Conservation (phyloP, 2,888 invertebrate genomes). For the Lissonota sp. region DNA sequence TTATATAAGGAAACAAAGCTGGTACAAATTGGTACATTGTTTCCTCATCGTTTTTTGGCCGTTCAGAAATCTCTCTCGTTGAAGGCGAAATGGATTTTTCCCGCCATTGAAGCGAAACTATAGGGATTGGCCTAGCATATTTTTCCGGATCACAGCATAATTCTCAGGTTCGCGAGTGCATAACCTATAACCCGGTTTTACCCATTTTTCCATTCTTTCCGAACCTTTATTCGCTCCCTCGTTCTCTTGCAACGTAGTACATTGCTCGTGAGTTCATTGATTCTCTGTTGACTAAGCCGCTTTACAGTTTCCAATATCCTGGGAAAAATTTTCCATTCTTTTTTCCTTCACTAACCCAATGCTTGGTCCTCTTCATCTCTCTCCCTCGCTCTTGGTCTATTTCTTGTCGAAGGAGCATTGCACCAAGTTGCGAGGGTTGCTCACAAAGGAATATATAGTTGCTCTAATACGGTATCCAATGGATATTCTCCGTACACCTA, state of each 20-base stretch:
- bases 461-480: slow-evolving; percentile 61
- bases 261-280: slow-evolving; percentile 52
- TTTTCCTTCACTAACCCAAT: slow-evolving; percentile 3
- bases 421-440: slow-evolving; percentile 10
- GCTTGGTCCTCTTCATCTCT: not conserved
- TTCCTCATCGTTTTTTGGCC: no score
- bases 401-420: slow-evolving; percentile 28
- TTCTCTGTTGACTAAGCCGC: slow-evolving; percentile 60
- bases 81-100: not conserved
- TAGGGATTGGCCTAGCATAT: slow-evolving; percentile 37
- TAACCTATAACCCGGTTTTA: slow-evolving; percentile 32
- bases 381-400: slow-evolving; percentile 15
- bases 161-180: slow-evolving; percentile 11
- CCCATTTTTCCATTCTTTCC: slow-evolving; percentile 33
- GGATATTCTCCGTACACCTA: slow-evolving; percentile 15
- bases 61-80: no score
- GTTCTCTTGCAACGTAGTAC: slow-evolving; percentile 5
- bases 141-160: not conserved
- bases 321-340: slow-evolving; percentile 43
- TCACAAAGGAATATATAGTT: slow-evolving; percentile 33
- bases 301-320: slow-evolving; percentile 61
- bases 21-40: no score
- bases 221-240: not conserved
- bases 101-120: not conserved
- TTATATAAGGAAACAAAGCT: no score